Evolutionary conservation across 2,113 vertebrate species (phyloP).

Genomic region (Natator depressus): DNA sequence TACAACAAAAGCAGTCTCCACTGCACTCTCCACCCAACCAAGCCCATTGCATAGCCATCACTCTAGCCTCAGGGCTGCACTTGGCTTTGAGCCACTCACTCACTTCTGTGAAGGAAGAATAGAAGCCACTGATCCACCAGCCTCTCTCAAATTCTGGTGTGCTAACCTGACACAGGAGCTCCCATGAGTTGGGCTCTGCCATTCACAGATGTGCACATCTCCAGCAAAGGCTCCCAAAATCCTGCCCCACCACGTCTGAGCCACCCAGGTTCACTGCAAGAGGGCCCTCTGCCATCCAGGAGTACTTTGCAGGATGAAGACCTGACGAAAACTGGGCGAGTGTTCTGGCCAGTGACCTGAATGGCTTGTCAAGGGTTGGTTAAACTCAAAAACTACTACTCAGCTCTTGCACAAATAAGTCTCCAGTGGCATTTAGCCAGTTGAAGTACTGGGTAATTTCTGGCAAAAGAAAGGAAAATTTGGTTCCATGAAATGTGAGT

Average conservation of each 20-base stretch:
- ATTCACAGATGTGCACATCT: background rate
- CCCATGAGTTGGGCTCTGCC: rapidly evolving
- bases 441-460: background rate
- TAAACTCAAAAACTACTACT: background rate
- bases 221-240: background rate
- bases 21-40: background rate
- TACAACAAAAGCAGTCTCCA: background rate
- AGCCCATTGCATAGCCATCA: background rate
- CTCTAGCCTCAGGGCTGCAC: background rate
- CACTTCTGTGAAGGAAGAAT: background rate
- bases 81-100: background rate
- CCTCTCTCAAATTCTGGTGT: background rate
- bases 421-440: background rate
- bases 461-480: background rate
- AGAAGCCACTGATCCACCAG: background rate
- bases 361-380: background rate
- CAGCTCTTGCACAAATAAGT: background rate
- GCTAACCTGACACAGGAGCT: background rate
- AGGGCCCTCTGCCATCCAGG: background rate
- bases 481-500: background rate
- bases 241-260: background rate
- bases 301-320: background rate
- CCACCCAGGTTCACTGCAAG: background rate
- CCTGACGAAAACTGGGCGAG: background rate
- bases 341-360: background rate